These are phyloP conservation scores for Limosa lapponica DNA, from an alignment of 2,797 vertebrate species.

Conservation along the genomic window DNA sequence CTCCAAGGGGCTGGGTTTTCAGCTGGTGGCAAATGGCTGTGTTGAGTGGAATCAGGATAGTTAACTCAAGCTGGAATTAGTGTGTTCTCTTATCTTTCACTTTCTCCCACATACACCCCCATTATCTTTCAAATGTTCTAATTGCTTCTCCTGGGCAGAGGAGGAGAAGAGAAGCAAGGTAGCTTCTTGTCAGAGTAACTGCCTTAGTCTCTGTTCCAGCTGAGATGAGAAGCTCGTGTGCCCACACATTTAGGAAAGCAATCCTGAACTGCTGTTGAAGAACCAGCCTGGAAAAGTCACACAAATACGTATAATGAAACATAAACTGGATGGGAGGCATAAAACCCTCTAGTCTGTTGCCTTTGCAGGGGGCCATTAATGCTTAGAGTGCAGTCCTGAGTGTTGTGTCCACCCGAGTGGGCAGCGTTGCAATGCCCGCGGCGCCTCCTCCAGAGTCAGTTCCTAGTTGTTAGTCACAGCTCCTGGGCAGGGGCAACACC, in stretches of 20 bases:
- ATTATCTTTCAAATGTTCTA: background rate
- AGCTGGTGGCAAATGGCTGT: background rate
- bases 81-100: background rate
- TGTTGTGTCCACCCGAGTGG: background rate
- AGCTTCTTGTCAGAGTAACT: background rate
- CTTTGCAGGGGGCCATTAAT: background rate
- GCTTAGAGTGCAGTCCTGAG: background rate
- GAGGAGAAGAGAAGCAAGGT: background rate
- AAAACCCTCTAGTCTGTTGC: background rate
- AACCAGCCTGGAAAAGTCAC: background rate
- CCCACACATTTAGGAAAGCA: background rate
- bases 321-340: background rate
- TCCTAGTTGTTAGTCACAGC: background rate
- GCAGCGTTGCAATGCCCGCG: background rate
- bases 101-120: constrained; percentile 22
- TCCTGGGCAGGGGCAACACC: background rate
- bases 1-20: background rate
- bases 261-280: background rate
- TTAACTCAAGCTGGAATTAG: background rate
- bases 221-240: background rate
- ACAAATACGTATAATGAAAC: background rate
- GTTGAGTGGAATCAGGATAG: background rate
- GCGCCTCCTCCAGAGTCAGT: background rate
- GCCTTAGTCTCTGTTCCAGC: background rate
- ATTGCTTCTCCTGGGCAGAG: background rate